These are phyloP conservation scores for Bos taurus DNA, from an alignment of 2,113 vertebrate species.

Conservation along the genomic window DNA sequence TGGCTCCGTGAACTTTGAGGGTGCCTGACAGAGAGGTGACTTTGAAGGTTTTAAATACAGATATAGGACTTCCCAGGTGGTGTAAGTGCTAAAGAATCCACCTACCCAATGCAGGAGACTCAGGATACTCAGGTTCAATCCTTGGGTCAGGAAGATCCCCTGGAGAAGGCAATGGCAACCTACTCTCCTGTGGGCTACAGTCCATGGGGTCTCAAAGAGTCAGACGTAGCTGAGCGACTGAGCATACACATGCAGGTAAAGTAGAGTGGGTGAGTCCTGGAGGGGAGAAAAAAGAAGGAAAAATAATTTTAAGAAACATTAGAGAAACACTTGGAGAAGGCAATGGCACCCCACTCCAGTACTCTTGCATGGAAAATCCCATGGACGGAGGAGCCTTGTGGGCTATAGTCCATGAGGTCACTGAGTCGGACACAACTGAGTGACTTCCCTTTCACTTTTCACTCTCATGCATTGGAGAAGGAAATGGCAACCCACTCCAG, in stretches of 20 bases:
- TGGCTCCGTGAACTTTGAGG: neutral
- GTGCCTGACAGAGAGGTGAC: neutral
- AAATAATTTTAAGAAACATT: neutral
- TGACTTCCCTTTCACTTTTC: too few relatives aligned
- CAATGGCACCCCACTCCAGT: too few relatives aligned
- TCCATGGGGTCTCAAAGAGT: neutral
- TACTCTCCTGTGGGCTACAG: neutral
- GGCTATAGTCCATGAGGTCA: too few relatives aligned
- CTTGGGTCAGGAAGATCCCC: neutral
- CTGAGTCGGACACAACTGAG: too few relatives aligned
- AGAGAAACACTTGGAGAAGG: too few relatives aligned
- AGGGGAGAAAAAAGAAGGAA: neutral
- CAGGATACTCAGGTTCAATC: neutral
- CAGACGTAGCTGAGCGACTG: neutral
- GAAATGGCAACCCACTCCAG: too few relatives aligned
- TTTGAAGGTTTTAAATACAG: neutral
- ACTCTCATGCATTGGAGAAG: too few relatives aligned
- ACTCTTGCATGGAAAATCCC: too few relatives aligned
- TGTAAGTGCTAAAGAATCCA: neutral
- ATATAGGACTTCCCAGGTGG: neutral
- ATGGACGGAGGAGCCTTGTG: too few relatives aligned
- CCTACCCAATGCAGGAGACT: neutral
- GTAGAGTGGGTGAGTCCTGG: too few relatives aligned
- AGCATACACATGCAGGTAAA: rapidly evolving
- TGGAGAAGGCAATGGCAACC: neutral